A percentile compares a stretch with the other conserved stretches of the same genome.
These are phyloP conservation scores for Argyrosomus regius DNA, from an alignment of 2,797 vertebrate species.

Conservation along the genomic window DNA sequence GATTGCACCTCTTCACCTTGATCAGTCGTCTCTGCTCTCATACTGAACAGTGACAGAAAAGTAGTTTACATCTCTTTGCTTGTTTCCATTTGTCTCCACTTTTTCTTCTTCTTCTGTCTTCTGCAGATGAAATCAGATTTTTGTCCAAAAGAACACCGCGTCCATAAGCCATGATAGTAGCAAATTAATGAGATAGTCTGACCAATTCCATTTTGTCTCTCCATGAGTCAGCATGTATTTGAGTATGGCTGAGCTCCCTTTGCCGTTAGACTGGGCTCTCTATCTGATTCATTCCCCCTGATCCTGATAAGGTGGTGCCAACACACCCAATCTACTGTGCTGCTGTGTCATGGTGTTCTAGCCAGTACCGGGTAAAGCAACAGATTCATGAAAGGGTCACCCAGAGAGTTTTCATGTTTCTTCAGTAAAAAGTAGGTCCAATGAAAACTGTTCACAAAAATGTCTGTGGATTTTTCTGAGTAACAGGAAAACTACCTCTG, in stretches of 20 bases:
- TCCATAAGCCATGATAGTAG: background rate
- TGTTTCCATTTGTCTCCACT: background rate
- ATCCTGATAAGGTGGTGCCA: slow-evolving; percentile 36
- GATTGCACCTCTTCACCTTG: background rate
- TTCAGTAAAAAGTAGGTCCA: background rate
- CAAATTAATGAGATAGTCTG: slow-evolving; percentile 34
- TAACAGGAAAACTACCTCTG: background rate
- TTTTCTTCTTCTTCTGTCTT: background rate
- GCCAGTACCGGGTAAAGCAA: background rate
- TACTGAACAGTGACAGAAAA: background rate
- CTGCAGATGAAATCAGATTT: slow-evolving; percentile 19
- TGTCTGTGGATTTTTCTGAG: background rate
- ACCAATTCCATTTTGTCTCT: slow-evolving; percentile 20
- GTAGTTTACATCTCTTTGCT: background rate
- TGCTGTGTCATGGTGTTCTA: slow-evolving; percentile 31
- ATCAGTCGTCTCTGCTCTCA: background rate
- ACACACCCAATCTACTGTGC: background rate
- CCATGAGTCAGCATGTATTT: slow-evolving; percentile 13
- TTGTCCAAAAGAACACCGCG: background rate
- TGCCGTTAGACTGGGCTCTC: slow-evolving; percentile 3
- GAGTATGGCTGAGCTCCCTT: slow-evolving; percentile 10
- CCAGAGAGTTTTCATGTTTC: background rate
- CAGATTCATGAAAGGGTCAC: background rate
- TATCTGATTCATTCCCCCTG: slow-evolving; percentile 24
- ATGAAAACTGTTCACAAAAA: background rate